Conservation (phyloP, 2,797 vertebrate species). For the Enteromius mattozi region DNA sequence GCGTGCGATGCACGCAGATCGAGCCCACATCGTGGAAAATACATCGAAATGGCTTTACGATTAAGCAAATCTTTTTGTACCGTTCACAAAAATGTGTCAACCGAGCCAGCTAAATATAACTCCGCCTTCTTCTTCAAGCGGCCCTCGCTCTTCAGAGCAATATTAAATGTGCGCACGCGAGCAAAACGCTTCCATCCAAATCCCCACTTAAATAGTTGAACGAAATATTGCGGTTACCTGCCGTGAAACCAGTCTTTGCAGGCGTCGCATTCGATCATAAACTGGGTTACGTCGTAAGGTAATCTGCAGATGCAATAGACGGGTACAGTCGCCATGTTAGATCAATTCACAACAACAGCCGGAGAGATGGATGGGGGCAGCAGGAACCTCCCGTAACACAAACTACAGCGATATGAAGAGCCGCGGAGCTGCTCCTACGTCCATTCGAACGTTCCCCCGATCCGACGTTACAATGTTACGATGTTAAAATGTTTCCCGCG, state of each 20-base stretch:
- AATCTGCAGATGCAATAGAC: constrained; percentile 98
- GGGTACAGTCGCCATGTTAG: constrained; percentile 99
- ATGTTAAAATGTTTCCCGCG: constrained; percentile 75
- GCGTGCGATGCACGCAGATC: constrained; percentile 50
- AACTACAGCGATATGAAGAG: constrained; percentile 72
- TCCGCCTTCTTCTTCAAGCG: constrained; percentile 85
- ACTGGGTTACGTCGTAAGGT: constrained; percentile 98
- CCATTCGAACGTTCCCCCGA: constrained; percentile 49
- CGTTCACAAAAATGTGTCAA: constrained; percentile 75
- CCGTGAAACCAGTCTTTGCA: constrained; percentile 99
- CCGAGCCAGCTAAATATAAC: constrained; percentile 74
- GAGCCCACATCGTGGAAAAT: constrained; percentile 18
- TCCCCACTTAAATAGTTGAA: constrained; percentile 43
- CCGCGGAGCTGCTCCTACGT: constrained; percentile 71
- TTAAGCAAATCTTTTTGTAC: constrained; percentile 60
- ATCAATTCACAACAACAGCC: constrained; percentile 86
- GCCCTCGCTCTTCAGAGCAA: constrained; percentile 71
- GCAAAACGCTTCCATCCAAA: constrained; percentile 66
- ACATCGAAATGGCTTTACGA: constrained; percentile 32
- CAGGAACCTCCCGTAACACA: constrained; percentile 79
- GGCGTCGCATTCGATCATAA: constrained; percentile 98
- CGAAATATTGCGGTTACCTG: constrained; percentile 83
- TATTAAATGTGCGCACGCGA: constrained; percentile 78
- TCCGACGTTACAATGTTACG: constrained; percentile 40
- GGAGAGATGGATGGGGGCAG: constrained; percentile 73